Evolutionary conservation across 2,888 invertebrate genomes (phyloP), one percentile per base, ranked within the genome.

Genomic region (Smittia aterrima): DNA sequence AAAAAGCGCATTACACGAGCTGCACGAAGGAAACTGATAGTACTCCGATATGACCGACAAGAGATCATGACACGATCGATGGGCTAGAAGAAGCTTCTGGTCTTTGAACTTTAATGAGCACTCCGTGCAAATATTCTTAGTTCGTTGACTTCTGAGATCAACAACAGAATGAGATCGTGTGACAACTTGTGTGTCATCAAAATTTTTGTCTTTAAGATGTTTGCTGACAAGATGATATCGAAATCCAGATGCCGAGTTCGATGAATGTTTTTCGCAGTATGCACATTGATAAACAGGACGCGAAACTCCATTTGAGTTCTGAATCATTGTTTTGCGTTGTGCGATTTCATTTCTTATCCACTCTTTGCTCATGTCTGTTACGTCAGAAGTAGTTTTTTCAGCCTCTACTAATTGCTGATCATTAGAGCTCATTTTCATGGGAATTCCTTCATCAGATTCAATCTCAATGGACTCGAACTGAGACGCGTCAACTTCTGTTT

Each of bases 31-130:
- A 62, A 72, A 62, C 16, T 7, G 2, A 27, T 24, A 62, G 58
- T 62, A 22, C 7, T 40, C 27, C 1, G 72, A 53, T 1, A 72
- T 18, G 1, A 20, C 20, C 2, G 25, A 7, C n/a, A 72, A 62
- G 0, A 72, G 24, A 32, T 72, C 22, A 40, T 72, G 72, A 22
- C 58, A 72, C 13, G 9, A 13, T 16, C 38, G 32, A 24, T 72
- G 72, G 6, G 27, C 9, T n/a, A 58, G 20, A 24, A 22, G 32
- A 22, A n/a, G 22, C 24, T 25, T 25, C 9, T 16, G 32, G 22
- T 62, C 62, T 62, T 72, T 72, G n/a, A 72, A 62, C 40, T 72
- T 72, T 9, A 72, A 20, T 1, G 13, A 1, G 38, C 72, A 72
- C 1, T 62, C 40, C 9, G 1, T 22, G 40, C 72, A 72, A 62